A percentile compares a stretch with the other conserved stretches of the same genome.
Conservation (phyloP, 2,113 vertebrate species). For the Scatophagus argus region DNA sequence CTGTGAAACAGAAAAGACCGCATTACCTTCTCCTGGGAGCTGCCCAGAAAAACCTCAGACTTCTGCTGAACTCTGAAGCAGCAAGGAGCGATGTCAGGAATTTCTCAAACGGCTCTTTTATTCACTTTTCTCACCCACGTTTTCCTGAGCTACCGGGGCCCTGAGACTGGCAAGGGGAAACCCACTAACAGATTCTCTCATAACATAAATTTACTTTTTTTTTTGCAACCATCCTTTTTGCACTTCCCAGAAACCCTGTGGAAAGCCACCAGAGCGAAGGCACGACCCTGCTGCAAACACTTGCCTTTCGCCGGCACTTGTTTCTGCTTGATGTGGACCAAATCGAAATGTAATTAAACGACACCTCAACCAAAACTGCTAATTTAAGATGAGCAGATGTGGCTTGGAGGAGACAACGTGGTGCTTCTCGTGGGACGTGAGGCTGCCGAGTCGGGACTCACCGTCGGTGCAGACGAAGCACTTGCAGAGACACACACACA, state of each 20-base stretch:
- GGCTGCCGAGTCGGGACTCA: constrained; percentile 56
- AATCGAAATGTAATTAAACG: background rate
- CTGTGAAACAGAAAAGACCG: no score
- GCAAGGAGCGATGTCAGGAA: background rate
- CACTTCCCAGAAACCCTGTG: background rate
- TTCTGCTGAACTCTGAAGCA: background rate
- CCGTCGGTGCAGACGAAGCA: constrained; percentile 70
- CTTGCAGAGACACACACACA: constrained; percentile 83
- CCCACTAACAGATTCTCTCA: background rate
- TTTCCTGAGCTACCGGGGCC: constrained; percentile 11
- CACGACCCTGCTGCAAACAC: background rate
- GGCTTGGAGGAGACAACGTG: background rate
- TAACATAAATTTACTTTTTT: constrained; percentile 14
- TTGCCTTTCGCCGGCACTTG: background rate
- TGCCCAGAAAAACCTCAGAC: constrained; percentile 3
- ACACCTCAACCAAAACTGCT: background rate
- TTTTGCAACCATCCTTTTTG: background rate
- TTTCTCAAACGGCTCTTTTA: background rate
- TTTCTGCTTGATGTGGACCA: background rate
- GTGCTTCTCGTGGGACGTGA: background rate
- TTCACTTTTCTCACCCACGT: constrained; percentile 23
- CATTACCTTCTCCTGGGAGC: background rate
- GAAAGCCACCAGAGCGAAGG: background rate
- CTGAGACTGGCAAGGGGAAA: background rate
- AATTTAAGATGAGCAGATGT: background rate